phyloP scores from a whole-genome alignment of 2,797 vertebrate species.

The Hippoglossus hippoglossus region DNA sequence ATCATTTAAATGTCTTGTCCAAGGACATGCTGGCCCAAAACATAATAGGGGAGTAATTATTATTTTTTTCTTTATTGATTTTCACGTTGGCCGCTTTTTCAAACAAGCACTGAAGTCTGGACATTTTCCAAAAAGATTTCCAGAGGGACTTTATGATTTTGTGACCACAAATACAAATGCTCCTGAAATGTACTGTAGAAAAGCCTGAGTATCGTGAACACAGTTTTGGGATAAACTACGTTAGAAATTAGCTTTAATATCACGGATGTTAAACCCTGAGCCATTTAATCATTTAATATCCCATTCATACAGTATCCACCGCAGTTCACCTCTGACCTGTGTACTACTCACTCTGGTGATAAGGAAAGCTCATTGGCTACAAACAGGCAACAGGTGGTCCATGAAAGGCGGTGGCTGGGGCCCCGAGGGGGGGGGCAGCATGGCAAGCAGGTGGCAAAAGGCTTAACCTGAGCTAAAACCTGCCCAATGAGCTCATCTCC shows the following conservation, averaged over 20 bases:
- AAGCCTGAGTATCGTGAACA: background rate
- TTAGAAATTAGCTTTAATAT: no score
- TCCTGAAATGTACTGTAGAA: background rate
- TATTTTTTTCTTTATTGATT: no score
- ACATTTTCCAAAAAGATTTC: no score
- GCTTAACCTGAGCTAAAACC: conserved; percentile 77
- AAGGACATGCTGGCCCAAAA: no score
- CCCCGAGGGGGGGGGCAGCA: background rate
- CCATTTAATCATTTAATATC: conserved; percentile 23
- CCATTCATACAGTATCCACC: conserved; percentile 26
- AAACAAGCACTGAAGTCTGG: no score
- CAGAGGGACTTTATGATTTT: no score
- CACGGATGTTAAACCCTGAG: background rate
- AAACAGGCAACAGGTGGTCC: conserved; percentile 45
- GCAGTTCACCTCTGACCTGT: conserved; percentile 2
- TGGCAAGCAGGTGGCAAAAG: conserved; percentile 76
- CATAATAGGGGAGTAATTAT: no score
- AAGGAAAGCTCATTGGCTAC: conserved; percentile 33
- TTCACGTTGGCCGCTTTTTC: no score
- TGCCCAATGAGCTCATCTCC: conserved; percentile 77
- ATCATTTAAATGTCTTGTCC: no score
- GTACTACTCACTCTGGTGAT: conserved; percentile 26
- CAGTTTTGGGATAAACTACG: no score
- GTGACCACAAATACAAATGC: no score
- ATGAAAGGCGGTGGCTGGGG: conserved; percentile 12